phyloP scores from a whole-genome alignment of 2,113 vertebrate species.

The Columbina picui region DNA sequence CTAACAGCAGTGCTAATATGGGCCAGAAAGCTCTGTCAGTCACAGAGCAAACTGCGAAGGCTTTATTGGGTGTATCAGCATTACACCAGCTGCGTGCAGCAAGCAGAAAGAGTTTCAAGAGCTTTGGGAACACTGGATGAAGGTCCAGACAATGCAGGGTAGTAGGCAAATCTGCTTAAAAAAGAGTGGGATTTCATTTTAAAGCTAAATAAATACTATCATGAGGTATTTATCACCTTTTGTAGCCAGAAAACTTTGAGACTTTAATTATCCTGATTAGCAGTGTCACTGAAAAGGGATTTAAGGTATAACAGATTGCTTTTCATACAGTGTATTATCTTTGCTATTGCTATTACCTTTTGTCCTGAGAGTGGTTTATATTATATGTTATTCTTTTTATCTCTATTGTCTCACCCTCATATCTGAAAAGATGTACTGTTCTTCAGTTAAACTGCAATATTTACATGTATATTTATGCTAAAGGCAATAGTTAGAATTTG shows the following conservation, averaged over 20 bases:
- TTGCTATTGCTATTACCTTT: background rate
- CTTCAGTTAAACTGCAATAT: background rate
- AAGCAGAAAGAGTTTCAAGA: background rate
- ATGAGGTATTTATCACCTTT: background rate
- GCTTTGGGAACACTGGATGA: background rate
- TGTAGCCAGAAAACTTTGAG: background rate
- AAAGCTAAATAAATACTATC: background rate
- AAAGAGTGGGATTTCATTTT: background rate
- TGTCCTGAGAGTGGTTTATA: background rate
- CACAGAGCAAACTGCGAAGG: background rate
- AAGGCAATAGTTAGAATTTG: background rate
- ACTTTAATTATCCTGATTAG: background rate
- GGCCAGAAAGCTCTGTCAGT: conserved; percentile 50
- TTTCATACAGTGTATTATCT: background rate
- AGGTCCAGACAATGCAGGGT: background rate
- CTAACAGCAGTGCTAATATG: conserved; percentile 30
- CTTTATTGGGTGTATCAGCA: conserved; percentile 6
- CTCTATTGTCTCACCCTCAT: background rate
- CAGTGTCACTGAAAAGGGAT: background rate
- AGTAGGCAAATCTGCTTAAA: background rate
- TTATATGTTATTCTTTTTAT: background rate
- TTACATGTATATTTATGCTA: background rate
- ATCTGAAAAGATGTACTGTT: background rate
- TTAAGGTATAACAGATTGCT: background rate
- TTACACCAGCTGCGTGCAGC: background rate